These are phyloP conservation scores for Kradibia gibbosae DNA, from an alignment of 1,140 invertebrate species.

Conservation along the genomic window DNA sequence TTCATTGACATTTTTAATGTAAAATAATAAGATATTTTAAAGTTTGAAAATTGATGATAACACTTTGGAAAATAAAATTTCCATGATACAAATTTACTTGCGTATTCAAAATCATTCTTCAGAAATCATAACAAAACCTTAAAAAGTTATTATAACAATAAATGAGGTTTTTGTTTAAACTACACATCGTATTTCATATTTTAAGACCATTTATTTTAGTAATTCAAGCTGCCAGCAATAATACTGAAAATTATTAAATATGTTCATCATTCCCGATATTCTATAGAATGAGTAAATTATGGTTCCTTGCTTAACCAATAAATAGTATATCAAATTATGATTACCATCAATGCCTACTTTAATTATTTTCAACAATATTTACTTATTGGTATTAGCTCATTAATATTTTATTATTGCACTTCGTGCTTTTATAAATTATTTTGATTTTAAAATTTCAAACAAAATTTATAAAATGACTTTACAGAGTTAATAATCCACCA, in stretches of 20 bases:
- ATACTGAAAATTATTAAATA: not conserved
- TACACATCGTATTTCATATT: constrained; percentile 11
- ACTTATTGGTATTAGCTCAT: no score
- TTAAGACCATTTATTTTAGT: constrained; percentile 8
- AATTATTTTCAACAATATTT: not conserved
- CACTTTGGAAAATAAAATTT: constrained; percentile 14
- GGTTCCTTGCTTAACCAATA: constrained; percentile 29
- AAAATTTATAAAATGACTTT: no score
- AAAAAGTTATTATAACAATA: constrained; percentile 30
- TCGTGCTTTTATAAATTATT: no score
- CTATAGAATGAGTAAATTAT: not conserved
- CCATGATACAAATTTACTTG: not conserved
- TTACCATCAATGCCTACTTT: not conserved
- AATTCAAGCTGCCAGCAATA: not conserved
- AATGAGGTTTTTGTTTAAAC: constrained; percentile 16
- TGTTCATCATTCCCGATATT: not conserved
- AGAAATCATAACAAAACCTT: constrained; percentile 3
- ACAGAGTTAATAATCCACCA: no score
- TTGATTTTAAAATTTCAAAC: no score
- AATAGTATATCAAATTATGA: not conserved
- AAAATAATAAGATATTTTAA: no score
- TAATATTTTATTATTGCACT: no score
- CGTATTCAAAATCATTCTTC: not conserved
- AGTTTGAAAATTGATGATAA: no score
- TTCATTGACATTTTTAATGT: no score